A percentile compares a stretch with the other conserved stretches of the same genome.
phyloP scores from a whole-genome alignment of 1,140 invertebrate genomes.

The Acyrthosiphon pisum region DNA sequence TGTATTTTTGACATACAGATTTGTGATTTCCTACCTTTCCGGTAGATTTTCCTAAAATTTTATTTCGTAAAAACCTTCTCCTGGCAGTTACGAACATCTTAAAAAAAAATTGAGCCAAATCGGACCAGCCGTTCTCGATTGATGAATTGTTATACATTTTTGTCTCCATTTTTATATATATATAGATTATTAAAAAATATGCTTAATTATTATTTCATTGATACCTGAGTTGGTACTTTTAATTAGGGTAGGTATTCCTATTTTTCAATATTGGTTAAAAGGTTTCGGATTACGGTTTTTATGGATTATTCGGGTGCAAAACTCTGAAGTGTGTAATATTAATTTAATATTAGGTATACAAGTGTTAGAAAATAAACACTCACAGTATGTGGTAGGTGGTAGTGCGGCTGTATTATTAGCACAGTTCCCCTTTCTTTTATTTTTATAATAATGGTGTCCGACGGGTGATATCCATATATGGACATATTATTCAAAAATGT shows the following conservation, averaged over 20 bases:
- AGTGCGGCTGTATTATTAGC: not conserved
- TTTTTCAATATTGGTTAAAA: not conserved
- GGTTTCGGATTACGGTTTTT: not conserved
- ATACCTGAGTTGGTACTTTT: not conserved
- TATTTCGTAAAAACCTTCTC: too few species aligned
- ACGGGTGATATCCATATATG: not conserved
- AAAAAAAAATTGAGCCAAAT: too few species aligned
- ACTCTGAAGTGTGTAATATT: not conserved
- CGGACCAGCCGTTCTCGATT: too few species aligned
- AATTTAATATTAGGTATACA: not conserved
- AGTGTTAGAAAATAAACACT: not conserved
- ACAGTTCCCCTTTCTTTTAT: slow-evolving; percentile 1
- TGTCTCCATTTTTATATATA: too few species aligned
- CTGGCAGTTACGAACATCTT: too few species aligned
- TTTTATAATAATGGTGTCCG: not conserved
- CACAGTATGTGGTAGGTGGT: not conserved
- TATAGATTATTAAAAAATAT: slow-evolving; percentile 11
- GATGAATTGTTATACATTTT: too few species aligned
- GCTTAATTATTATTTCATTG: not conserved
- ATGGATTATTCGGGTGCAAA: not conserved
- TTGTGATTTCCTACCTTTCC: too few species aligned
- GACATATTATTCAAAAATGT: not conserved
- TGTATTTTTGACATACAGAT: too few species aligned
- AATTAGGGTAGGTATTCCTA: not conserved
- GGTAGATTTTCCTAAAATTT: too few species aligned